phyloP scores from a whole-genome alignment of 2,797 vertebrate genomes.

The Sylvilagus floridanus region DNA sequence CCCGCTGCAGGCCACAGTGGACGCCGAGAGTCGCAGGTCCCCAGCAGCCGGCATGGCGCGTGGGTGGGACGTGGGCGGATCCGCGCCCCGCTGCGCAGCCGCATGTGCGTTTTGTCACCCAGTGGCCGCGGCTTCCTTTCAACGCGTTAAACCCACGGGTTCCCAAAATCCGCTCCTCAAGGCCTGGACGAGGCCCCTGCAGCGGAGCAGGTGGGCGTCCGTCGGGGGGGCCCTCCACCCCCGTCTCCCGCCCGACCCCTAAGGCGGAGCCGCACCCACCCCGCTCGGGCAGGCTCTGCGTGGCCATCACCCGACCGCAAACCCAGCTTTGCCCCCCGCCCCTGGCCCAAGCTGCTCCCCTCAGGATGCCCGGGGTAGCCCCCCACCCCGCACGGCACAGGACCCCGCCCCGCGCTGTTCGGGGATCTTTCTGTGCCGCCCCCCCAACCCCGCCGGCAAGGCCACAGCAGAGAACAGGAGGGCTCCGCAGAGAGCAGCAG shows the following conservation, averaged over 20 bases:
- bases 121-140: too few species aligned
- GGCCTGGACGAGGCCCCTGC: background rate
- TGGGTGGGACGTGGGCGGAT: too few species aligned
- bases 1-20: background rate
- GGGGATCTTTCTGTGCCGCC: background rate
- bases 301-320: background rate
- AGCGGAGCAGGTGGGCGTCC: fast-evolving
- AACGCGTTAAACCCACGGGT: background rate
- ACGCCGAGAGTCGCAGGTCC: background rate
- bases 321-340: background rate
- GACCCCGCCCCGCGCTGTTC: background rate
- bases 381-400: too few species aligned
- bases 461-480: background rate
- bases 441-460: background rate
- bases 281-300: background rate
- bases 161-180: background rate
- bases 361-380: too few species aligned
- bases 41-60: fast-evolving
- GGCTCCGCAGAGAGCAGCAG: background rate
- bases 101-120: fast-evolving
- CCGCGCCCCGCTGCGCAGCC: too few species aligned
- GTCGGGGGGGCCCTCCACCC: background rate
- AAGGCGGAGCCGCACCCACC: background rate
- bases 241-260: background rate
- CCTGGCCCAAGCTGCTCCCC: background rate